Percentiles rank a stretch among this genome's conserved stretches.
Conservation (phyloP, 2,113 vertebrate genomes). For the Gadus chalcogrammus region DNA sequence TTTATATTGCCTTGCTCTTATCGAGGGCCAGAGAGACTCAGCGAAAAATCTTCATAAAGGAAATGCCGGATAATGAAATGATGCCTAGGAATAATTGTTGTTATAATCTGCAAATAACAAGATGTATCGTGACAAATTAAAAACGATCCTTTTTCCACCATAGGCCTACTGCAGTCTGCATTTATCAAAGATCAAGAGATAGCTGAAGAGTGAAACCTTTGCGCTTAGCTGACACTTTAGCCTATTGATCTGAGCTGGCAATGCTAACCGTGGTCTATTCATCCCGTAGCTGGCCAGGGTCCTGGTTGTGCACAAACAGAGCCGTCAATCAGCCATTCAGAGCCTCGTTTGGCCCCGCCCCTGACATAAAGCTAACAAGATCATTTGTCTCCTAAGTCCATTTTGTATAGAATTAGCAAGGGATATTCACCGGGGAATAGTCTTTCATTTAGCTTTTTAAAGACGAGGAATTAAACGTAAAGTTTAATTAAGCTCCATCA, state of each 20-base stretch:
- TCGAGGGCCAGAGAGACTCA: constrained; percentile 53
- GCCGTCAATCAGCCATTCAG: constrained; percentile 58
- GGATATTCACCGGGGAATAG: constrained; percentile 23
- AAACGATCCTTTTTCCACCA: constrained; percentile 56
- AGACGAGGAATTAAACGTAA: constrained; percentile 58
- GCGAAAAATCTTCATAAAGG: constrained; percentile 49
- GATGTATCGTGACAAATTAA: constrained; percentile 62
- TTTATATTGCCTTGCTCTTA: constrained; percentile 63
- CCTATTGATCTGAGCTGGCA: constrained; percentile 65
- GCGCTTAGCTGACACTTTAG: constrained; percentile 57
- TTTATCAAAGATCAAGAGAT: constrained; percentile 59
- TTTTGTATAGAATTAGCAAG: constrained; percentile 33
- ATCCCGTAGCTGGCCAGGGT: constrained; percentile 50
- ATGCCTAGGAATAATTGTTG: constrained; percentile 32
- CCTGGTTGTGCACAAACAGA: constrained; percentile 51
- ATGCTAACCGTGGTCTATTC: constrained; percentile 59
- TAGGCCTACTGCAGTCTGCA: constrained; percentile 20
- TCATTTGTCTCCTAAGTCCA: constrained; percentile 52
- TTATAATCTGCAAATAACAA: constrained; percentile 63
- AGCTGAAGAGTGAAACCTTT: constrained; percentile 47
- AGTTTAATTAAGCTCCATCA: constrained; percentile 56
- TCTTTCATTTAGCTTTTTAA: constrained; percentile 43
- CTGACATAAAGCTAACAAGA: constrained; percentile 60
- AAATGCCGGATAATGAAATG: constrained; percentile 50
- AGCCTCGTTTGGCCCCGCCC: constrained; percentile 45